Evolutionary conservation across 2,113 vertebrate species (phyloP).

Genomic region (Lethenteron reissneri): DNA sequence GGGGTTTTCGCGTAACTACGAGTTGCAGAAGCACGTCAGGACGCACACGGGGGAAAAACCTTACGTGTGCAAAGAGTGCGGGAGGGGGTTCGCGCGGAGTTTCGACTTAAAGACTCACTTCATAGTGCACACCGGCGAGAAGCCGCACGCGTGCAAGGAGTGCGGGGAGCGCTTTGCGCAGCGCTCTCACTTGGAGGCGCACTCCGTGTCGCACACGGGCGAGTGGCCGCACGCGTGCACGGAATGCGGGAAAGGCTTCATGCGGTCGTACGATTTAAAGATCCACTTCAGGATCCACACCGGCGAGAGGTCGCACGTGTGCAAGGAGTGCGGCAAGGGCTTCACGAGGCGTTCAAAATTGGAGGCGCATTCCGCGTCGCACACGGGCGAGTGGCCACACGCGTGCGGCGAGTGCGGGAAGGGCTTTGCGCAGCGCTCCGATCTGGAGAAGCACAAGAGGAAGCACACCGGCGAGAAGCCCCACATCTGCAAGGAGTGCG

Average conservation of each 20-base stretch:
- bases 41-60: constrained; percentile 4
- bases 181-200: background rate
- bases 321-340: background rate
- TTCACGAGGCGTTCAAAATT: background rate
- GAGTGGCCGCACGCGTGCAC: background rate
- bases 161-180: background rate
- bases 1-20: too few relatives aligned
- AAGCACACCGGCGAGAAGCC: background rate
- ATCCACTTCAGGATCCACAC: background rate
- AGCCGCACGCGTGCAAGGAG: background rate
- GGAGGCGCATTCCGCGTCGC: background rate
- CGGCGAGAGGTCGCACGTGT: background rate
- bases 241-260: background rate
- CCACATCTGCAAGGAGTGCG: background rate
- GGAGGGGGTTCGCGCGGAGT: background rate
- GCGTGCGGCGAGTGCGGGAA: background rate
- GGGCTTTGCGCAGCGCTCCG: background rate
- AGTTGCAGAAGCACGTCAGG: constrained; percentile 69
- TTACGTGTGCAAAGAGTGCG: background rate
- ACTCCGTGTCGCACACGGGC: background rate
- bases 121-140: background rate
- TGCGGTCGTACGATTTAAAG: background rate
- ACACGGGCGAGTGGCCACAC: background rate
- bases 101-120: constrained; percentile 1
- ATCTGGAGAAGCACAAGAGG: background rate